Evolutionary conservation across 1,140 invertebrate genomes (phyloP), one percentile per base, ranked within the genome.

Genomic region (Apis dorsata): DNA sequence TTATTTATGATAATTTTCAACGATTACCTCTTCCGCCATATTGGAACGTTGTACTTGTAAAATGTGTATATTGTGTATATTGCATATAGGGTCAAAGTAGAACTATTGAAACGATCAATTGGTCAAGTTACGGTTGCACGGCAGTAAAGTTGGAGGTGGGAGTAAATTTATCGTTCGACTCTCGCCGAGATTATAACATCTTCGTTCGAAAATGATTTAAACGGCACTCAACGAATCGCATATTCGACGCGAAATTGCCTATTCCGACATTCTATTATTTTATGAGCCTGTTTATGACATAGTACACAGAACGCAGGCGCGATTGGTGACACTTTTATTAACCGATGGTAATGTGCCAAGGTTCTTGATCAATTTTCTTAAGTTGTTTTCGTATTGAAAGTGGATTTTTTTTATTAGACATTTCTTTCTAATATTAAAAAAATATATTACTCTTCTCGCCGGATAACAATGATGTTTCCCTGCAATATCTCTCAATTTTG

Each of bases 191-290:
- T 86, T 86, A 59, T 86, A 86, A 86, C 76, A 72, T 87, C 86
- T 87, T 87, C 85, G 74, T 87, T 79, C 60, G 55, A 53, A n/a
- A 83, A 79, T 87, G 81, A 86, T 86, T 87, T 86, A 86, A 79
- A 62, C 17, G 59, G 73, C 34, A 55, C 65, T 76, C 74, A 59
- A 75, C 49, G 51, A 15, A 21, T 53, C 71, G 59, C 15, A 24
- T 59, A 74, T 59, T 79, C 66, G n/a, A 21, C 15, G 24, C 24
- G 51, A 13, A 28, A 72, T 72, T 72, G 12, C 53, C 53, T 15
- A 51, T 73, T n/a, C 69, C 24, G 49, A 28, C 55, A 0, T 53
- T 49, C 70, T 49, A 85, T 80, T 71, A 74, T 59, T 59, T 68
- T 72, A 62, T 15, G 17, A 21, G 9, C 19, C 19, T 1, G 7